Evolutionary conservation across 2,888 invertebrate genomes (phyloP).

Genomic region (Apocheima hispidaria): DNA sequence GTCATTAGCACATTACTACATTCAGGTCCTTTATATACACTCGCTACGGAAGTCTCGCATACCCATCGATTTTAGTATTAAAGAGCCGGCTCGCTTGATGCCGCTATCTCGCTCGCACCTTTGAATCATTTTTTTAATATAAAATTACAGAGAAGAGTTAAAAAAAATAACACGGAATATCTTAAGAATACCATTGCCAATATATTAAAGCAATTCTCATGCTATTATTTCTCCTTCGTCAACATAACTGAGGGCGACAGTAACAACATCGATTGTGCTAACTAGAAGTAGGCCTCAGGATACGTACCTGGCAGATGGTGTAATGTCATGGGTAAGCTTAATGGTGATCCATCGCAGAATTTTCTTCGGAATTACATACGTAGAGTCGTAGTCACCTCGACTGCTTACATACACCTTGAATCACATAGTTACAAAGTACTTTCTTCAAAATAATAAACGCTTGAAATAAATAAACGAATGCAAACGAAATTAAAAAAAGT

Average conservation of each 20-base stretch:
- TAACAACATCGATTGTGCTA: not conserved
- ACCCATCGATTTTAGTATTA: no score
- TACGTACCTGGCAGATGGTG: slow-evolving; percentile 49
- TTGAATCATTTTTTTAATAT: no score
- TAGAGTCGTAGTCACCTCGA: slow-evolving; percentile 58
- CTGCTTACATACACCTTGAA: slow-evolving; percentile 47
- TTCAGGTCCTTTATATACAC: no score
- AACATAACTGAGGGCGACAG: not conserved
- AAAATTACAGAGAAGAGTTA: no score
- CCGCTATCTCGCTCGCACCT: no score
- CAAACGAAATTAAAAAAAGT: not conserved
- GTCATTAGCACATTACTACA: no score
- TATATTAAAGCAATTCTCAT: not conserved
- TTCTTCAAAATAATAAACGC: no score
- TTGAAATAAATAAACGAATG: no score
- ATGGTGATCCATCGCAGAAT: slow-evolving; percentile 61
- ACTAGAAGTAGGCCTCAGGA: not conserved
- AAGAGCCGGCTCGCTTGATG: no score
- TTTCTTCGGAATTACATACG: slow-evolving; percentile 54
- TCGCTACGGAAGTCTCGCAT: no score
- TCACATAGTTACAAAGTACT: not conserved
- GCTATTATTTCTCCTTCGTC: slow-evolving; percentile 41
- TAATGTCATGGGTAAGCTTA: slow-evolving; percentile 57
- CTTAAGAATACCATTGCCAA: no score
- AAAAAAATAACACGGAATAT: no score